Evolutionary conservation across 2,113 vertebrate genomes (phyloP).

Genomic region (Hyperopisus bebe): DNA sequence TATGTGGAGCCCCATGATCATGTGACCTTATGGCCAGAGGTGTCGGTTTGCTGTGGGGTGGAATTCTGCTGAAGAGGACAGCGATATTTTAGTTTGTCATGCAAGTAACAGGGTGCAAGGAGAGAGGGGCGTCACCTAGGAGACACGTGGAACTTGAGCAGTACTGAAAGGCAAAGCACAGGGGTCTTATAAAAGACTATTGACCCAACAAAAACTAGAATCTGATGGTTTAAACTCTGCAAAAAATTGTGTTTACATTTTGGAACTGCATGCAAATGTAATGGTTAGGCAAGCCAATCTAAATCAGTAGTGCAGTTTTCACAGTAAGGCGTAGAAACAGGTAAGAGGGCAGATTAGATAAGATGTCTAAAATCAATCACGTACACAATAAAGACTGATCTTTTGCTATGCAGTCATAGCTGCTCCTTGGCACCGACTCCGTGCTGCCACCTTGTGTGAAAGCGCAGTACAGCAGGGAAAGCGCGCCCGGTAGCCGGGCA

Average conservation of each 20-base stretch:
- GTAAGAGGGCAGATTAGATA: background rate
- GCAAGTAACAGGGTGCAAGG: constrained; percentile 4
- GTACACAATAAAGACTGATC: background rate
- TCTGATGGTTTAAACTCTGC: background rate
- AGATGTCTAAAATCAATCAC: background rate
- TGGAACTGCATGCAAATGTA: background rate
- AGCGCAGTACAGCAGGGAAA: background rate
- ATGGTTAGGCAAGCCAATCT: background rate
- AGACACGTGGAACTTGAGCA: background rate
- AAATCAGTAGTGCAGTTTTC: background rate
- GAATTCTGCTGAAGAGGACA: constrained; percentile 24
- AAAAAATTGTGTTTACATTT: background rate
- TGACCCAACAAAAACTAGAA: background rate
- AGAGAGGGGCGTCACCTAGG: constrained; percentile 4
- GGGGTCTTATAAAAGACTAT: background rate
- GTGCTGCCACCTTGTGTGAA: background rate
- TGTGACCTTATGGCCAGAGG: background rate
- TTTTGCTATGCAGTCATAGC: background rate
- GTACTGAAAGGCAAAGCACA: background rate
- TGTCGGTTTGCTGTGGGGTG: constrained; percentile 10
- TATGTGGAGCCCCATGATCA: background rate
- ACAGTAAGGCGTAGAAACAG: background rate
- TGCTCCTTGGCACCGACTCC: background rate
- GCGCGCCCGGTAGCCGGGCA: background rate
- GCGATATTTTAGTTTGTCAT: constrained; percentile 21